Percentiles rank a stretch among this genome's conserved stretches.
Conservation (phyloP, 2,888 invertebrate species). For the Idaea straminata region DNA sequence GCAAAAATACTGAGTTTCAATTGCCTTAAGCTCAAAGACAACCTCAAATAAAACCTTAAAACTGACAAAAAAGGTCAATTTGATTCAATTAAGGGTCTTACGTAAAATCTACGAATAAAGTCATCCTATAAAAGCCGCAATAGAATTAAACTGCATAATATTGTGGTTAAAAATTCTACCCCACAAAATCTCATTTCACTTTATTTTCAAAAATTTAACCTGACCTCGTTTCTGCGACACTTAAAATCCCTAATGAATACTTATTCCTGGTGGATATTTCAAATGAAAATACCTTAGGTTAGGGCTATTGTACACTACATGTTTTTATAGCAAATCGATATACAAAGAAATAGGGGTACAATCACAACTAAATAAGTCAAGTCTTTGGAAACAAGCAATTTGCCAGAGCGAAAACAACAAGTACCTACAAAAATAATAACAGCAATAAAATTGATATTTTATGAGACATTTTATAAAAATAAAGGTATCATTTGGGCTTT, state of each 20-base stretch:
- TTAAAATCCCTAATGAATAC: conserved; percentile 1
- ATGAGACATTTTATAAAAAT: too few relatives aligned
- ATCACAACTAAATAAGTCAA: too few relatives aligned
- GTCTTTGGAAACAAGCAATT: too few relatives aligned
- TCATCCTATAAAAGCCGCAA: not conserved
- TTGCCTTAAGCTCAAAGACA: too few relatives aligned
- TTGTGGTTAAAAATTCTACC: not conserved
- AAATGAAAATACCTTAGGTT: not conserved
- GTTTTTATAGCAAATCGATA: not conserved
- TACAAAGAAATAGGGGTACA: too few relatives aligned
- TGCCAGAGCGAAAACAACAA: too few relatives aligned
- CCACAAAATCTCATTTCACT: not conserved
- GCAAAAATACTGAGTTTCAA: too few relatives aligned
- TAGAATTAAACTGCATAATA: not conserved
- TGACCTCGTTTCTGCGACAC: not conserved
- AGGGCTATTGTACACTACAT: not conserved
- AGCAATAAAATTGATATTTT: too few relatives aligned
- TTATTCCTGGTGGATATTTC: not conserved
- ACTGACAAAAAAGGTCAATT: not conserved
- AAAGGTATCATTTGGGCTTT: too few relatives aligned
- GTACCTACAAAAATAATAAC: too few relatives aligned
- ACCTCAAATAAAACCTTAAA: not conserved
- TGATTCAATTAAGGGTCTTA: not conserved
- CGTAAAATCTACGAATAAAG: not conserved
- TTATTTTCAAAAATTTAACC: not conserved